phyloP scores from a whole-genome alignment of 2,888 invertebrate species.

The Coleophora flavipennella region DNA sequence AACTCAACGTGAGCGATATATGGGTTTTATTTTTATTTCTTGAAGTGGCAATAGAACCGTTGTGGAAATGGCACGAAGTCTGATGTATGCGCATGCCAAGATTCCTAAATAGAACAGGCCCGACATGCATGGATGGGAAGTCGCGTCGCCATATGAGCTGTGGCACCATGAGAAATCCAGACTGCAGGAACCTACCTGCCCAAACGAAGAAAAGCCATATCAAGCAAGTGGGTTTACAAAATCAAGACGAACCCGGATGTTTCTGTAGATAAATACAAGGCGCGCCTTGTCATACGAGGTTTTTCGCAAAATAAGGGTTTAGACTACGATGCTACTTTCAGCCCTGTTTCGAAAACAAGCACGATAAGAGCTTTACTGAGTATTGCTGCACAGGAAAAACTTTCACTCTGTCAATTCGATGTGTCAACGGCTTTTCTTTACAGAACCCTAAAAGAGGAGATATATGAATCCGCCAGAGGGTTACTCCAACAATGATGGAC shows the following conservation, averaged over 20 bases:
- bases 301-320: slow-evolving; percentile 9
- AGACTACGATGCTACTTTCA: slow-evolving; percentile 12
- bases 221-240: slow-evolving; percentile 14
- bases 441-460: not conserved
- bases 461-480: not conserved
- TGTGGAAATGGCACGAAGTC: slow-evolving; percentile 1
- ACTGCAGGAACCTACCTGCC: slow-evolving; percentile 11
- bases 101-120: slow-evolving; percentile 7
- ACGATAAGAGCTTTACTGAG: slow-evolving; percentile 3
- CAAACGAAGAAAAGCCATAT: slow-evolving; percentile 12
- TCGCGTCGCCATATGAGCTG: slow-evolving; percentile 5
- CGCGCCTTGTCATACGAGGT: slow-evolving; percentile 12
- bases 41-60: slow-evolving; percentile 1
- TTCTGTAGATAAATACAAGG: slow-evolving; percentile 14
- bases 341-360: slow-evolving; percentile 5
- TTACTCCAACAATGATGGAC: not conserved
- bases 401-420: not conserved
- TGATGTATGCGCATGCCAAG: slow-evolving; percentile 4
- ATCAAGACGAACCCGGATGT: slow-evolving; percentile 16
- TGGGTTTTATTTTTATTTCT: too few species aligned
- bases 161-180: slow-evolving; percentile 3
- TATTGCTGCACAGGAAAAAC: not conserved
- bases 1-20: slow-evolving; percentile 2
- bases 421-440: not conserved
- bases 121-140: slow-evolving; percentile 1